phyloP scores from a whole-genome alignment of 2,888 invertebrate genomes.

The Cheilosia scutellata region DNA sequence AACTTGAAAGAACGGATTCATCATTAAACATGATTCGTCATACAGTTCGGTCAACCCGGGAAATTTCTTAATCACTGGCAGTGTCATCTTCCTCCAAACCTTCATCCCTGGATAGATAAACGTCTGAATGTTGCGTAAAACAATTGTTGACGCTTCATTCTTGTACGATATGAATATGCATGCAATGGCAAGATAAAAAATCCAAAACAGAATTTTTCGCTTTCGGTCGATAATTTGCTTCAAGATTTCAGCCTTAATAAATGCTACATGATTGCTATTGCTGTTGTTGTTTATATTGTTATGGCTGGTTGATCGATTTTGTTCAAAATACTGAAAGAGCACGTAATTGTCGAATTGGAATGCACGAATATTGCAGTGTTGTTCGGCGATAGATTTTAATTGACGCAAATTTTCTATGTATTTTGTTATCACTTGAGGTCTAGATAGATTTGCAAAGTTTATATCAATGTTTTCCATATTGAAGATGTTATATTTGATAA shows the following conservation, averaged over 20 bases:
- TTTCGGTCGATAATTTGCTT: constrained; percentile 83
- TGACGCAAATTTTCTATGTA: constrained; percentile 86
- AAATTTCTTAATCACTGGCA: constrained; percentile 91
- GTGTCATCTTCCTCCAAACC: constrained; percentile 88
- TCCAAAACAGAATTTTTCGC: constrained; percentile 82
- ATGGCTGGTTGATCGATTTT: constrained; percentile 75
- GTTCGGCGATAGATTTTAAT: constrained; percentile 86
- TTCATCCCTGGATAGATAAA: constrained; percentile 93
- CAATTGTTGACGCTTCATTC: constrained; percentile 86
- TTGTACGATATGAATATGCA: constrained; percentile 85
- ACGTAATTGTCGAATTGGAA: constrained; percentile 87
- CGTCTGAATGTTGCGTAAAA: constrained; percentile 90
- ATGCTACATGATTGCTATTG: constrained; percentile 79
- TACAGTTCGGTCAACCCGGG: constrained; percentile 91
- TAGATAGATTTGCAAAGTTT: constrained; percentile 79
- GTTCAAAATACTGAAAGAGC: constrained; percentile 86
- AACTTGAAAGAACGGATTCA: constrained; percentile 93
- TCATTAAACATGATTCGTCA: constrained; percentile 93
- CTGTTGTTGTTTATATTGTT: constrained; percentile 40
- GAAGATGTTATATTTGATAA: not conserved
- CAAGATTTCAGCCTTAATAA: constrained; percentile 83
- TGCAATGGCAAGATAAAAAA: constrained; percentile 80
- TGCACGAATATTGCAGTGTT: constrained; percentile 86
- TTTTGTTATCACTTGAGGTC: constrained; percentile 83
- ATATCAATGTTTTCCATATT: constrained; percentile 76